Evolutionary conservation across 92 coral and sea anemone genomes (phyloP).

Genomic region (Parazoanthus darwini): DNA sequence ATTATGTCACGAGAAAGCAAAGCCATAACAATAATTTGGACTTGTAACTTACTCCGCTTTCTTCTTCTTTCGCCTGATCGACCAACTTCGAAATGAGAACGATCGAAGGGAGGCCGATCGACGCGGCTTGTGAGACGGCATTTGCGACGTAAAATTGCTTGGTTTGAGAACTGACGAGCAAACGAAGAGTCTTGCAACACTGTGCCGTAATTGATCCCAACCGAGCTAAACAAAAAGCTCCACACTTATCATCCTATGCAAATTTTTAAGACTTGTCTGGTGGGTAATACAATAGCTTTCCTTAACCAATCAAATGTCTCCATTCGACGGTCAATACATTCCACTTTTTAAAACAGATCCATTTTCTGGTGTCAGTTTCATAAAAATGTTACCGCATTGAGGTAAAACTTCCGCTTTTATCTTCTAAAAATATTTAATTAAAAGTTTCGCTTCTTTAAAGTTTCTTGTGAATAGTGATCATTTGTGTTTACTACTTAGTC

Average conservation of each 20-base stretch:
- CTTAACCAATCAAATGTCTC: slow-evolving; percentile 21
- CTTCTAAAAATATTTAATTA: neutral
- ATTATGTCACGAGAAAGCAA: slow-evolving; percentile 26
- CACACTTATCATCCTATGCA: slow-evolving; percentile 34
- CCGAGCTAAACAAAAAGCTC: slow-evolving; percentile 35
- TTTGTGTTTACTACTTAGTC: neutral
- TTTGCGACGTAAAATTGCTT: neutral
- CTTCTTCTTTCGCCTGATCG: slow-evolving; percentile 39
- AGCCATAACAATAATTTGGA: neutral
- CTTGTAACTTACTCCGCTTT: slow-evolving; percentile 23
- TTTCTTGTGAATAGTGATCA: neutral
- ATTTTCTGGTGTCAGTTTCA: slow-evolving; percentile 19
- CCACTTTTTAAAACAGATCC: slow-evolving; percentile 2
- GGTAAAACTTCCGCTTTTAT: slow-evolving; percentile 19
- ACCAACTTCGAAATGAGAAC: slow-evolving; percentile 35
- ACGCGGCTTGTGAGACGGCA: slow-evolving; percentile 36
- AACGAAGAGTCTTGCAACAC: slow-evolving; percentile 19
- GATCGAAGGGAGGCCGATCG: slow-evolving; percentile 35
- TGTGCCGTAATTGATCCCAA: slow-evolving; percentile 33
- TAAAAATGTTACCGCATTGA: neutral
- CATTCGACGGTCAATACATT: slow-evolving; percentile 15
- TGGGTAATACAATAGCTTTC: slow-evolving; percentile 22
- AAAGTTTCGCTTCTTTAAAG: neutral
- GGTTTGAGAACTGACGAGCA: neutral
- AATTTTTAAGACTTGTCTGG: slow-evolving; percentile 33